phyloP scores from a whole-genome alignment of 2,797 vertebrate genomes.

The Scomberomorus guttatus region DNA sequence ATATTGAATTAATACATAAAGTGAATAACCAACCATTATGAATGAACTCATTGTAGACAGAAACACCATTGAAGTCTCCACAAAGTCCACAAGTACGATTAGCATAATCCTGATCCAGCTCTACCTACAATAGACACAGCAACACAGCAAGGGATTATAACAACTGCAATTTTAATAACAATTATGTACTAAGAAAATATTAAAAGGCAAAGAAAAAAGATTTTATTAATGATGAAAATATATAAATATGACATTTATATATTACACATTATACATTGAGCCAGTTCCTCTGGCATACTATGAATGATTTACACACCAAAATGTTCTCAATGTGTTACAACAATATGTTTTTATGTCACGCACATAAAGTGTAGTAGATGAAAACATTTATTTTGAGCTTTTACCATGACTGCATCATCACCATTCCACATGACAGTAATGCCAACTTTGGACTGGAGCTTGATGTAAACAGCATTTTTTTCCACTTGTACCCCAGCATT shows the following conservation, averaged over 20 bases:
- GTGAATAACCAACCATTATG: slow-evolving; percentile 78
- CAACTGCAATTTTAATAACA: no score
- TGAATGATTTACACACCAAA: no score
- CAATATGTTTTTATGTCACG: no score
- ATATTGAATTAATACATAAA: neutral
- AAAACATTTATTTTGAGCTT: neutral
- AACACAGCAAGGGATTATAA: neutral
- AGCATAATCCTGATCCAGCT: slow-evolving; percentile 83
- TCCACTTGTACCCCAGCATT: slow-evolving; percentile 88
- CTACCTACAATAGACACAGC: slow-evolving; percentile 83
- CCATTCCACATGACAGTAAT: slow-evolving; percentile 92
- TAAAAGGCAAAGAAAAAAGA: no score
- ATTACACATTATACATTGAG: no score
- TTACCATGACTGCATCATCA: slow-evolving; percentile 93
- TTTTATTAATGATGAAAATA: no score
- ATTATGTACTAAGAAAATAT: no score
- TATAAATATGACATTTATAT: no score
- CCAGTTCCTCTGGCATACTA: no score
- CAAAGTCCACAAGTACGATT: slow-evolving; percentile 95
- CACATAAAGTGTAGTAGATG: no score
- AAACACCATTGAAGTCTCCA: slow-evolving; percentile 93
- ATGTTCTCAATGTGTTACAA: no score
- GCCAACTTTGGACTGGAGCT: slow-evolving; percentile 90
- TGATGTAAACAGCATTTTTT: slow-evolving; percentile 87
- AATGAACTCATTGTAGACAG: slow-evolving; percentile 88